A percentile compares a stretch with the other conserved stretches of the same genome.
These are phyloP conservation scores for Fragum sueziense DNA, from an alignment of 2,888 invertebrate species.

Conservation along the genomic window DNA sequence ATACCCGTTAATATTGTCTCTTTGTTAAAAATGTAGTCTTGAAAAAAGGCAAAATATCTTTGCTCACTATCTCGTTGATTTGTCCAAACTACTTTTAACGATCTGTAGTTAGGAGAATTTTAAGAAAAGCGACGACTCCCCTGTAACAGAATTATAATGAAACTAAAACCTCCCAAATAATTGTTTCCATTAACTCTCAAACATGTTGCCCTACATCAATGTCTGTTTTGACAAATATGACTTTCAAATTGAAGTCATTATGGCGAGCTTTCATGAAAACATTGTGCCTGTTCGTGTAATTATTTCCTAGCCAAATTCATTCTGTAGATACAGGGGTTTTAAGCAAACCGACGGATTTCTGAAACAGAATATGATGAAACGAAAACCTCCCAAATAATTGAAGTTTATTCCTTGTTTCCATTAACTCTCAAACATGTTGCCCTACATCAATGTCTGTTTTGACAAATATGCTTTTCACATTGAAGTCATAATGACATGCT, in stretches of 20 bases:
- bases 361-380: background rate
- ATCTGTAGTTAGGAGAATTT: no score
- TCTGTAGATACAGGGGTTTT: no score
- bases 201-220: background rate
- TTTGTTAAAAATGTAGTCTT: no score
- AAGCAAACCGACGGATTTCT: no score
- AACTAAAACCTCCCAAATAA: background rate
- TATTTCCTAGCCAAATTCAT: no score
- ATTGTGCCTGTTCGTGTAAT: background rate
- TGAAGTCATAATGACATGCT: background rate
- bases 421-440: background rate
- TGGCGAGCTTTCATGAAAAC: background rate
- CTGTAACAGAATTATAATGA: no score
- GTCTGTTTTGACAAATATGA: background rate
- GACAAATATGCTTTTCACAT: background rate
- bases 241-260: background rate
- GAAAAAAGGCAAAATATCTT: no score
- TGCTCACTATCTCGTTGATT: no score
- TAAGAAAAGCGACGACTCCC: no score
- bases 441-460: background rate
- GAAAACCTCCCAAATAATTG: background rate
- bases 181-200: background rate
- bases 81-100: no score
- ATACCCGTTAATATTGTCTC: no score
- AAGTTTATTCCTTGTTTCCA: background rate